phyloP scores from a whole-genome alignment of 2,797 vertebrate species.

The Taenioides sp. region DNA sequence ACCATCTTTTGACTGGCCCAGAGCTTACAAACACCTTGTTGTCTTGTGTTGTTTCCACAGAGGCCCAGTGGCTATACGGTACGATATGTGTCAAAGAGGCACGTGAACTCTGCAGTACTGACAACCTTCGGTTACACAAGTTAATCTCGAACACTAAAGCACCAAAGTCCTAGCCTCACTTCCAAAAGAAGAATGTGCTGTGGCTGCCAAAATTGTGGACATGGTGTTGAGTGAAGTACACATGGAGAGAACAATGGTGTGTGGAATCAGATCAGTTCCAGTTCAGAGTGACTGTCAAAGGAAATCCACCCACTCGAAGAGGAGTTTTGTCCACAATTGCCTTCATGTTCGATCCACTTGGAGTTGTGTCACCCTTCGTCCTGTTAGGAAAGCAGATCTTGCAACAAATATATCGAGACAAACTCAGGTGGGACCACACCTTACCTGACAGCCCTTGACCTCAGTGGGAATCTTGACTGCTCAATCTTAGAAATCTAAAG shows the following conservation, averaged over 20 bases:
- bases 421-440: not conserved
- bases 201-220: not conserved
- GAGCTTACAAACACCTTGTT: constrained; percentile 1
- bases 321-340: constrained; percentile 11
- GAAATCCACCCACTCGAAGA: constrained; percentile 18
- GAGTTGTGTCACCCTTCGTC: not conserved
- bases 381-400: not conserved
- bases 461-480: too few relatives aligned
- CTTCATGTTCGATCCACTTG: constrained; percentile 14
- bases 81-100: constrained; percentile 4
- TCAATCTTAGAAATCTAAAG: too few relatives aligned
- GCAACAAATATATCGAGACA: not conserved
- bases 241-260: constrained; percentile 17
- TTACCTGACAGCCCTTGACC: not conserved
- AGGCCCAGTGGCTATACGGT: not conserved
- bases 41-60: not conserved
- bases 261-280: constrained; percentile 22
- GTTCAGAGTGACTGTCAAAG: constrained; percentile 4
- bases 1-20: constrained; percentile 2
- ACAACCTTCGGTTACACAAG: constrained; percentile 6
- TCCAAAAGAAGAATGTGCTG: constrained; percentile 4
- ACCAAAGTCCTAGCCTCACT: not conserved
- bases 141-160: constrained; percentile 6
- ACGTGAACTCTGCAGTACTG: not conserved
- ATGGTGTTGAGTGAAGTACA: not conserved